Evolutionary conservation across 2,113 vertebrate genomes (phyloP).

Genomic region (Brachyhypopomus gauderio): DNA sequence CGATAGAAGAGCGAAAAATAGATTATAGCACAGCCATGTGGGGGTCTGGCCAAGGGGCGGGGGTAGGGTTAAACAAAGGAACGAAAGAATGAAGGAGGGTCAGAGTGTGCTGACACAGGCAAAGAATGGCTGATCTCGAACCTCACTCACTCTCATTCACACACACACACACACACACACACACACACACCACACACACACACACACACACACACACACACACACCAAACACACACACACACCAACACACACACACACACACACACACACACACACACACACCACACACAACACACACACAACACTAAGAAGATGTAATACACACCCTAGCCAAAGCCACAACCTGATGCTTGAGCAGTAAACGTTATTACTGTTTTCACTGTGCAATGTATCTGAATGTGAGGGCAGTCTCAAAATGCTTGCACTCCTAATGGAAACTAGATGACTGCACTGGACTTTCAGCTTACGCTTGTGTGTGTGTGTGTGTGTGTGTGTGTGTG

Average conservation of each 20-base stretch:
- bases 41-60: constrained; percentile 57
- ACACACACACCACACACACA: constrained; percentile 1
- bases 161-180: not conserved
- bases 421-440: not conserved
- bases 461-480: constrained; percentile 33
- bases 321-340: constrained; percentile 55
- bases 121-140: constrained; percentile 15
- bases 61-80: constrained; percentile 77
- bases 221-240: not conserved
- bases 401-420: not conserved
- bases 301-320: too few species aligned
- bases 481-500: constrained; percentile 52
- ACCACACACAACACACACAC: too few species aligned
- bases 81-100: constrained; percentile 73
- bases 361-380: not conserved
- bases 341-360: not conserved
- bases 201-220: not conserved
- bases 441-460: not conserved
- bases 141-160: not conserved
- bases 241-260: constrained; percentile 23
- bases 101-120: constrained; percentile 57
- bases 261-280: not conserved
- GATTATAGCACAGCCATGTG: constrained; percentile 50
- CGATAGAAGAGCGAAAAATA: constrained; percentile 73
- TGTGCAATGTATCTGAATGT: not conserved